These are phyloP conservation scores for Drosophila pegasa DNA, from an alignment of 2,888 invertebrate genomes.

Conservation along the genomic window DNA sequence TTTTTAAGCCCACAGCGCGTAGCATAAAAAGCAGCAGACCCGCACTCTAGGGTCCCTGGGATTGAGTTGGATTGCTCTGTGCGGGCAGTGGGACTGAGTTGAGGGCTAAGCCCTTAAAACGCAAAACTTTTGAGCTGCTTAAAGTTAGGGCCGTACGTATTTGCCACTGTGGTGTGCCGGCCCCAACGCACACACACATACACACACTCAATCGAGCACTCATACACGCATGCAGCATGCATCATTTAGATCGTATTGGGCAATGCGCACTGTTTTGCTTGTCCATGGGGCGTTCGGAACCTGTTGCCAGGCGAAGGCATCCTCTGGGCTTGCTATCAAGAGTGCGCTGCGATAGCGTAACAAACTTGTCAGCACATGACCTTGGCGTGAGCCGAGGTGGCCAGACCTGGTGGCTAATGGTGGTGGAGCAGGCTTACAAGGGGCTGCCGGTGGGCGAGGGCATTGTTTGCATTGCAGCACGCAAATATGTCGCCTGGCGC, in stretches of 20 bases:
- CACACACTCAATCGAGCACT: no score
- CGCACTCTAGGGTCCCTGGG: constrained; percentile 67
- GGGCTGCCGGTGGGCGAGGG: not conserved
- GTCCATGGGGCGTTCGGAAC: constrained; percentile 21
- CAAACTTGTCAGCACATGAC: constrained; percentile 42
- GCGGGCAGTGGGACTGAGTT: constrained; percentile 31
- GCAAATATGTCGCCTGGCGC: constrained; percentile 64
- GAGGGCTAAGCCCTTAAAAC: constrained; percentile 75
- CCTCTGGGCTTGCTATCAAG: constrained; percentile 20
- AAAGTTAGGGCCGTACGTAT: constrained; percentile 72
- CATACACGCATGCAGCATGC: not conserved
- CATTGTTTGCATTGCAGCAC: constrained; percentile 76
- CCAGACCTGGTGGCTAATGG: constrained; percentile 5
- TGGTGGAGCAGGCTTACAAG: not conserved
- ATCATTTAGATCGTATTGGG: constrained; percentile 43
- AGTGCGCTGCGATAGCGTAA: constrained; percentile 16
- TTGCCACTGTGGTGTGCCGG: constrained; percentile 64
- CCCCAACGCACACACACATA: not conserved
- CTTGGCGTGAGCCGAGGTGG: constrained; percentile 44
- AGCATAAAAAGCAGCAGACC: constrained; percentile 68
- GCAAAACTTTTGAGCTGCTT: constrained; percentile 77
- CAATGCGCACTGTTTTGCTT: constrained; percentile 36
- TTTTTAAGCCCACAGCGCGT: constrained; percentile 77
- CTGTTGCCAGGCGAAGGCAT: constrained; percentile 39
- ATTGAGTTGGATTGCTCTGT: constrained; percentile 51